Evolutionary conservation across 1,140 invertebrate species (phyloP).

Genomic region (Diabrotica undecimpunctata): DNA sequence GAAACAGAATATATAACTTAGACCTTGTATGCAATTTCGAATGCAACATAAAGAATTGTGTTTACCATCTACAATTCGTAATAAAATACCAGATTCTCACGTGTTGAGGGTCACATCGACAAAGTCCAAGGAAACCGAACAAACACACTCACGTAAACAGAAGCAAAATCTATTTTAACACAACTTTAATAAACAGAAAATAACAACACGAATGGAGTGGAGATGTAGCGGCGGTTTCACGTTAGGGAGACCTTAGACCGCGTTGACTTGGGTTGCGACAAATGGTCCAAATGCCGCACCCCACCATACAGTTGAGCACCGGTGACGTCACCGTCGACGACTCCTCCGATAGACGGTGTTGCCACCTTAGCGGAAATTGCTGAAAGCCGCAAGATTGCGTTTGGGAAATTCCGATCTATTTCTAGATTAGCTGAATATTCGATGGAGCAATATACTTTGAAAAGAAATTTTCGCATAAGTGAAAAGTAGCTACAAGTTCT

Average conservation of each 20-base stretch:
- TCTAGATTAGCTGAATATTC: neutral
- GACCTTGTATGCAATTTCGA: too few species aligned
- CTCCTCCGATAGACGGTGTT: neutral
- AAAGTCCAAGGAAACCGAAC: too few species aligned
- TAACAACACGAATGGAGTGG: neutral
- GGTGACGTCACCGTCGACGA: slow-evolving; percentile 44
- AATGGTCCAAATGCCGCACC: slow-evolving; percentile 32
- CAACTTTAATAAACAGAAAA: too few species aligned
- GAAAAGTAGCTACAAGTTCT: too few species aligned
- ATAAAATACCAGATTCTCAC: too few species aligned
- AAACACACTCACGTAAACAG: too few species aligned
- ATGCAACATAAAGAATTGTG: too few species aligned
- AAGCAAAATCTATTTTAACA: too few species aligned
- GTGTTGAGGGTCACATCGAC: too few species aligned
- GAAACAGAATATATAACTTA: too few species aligned
- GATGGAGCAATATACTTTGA: neutral
- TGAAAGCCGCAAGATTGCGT: neutral
- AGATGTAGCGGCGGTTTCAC: neutral
- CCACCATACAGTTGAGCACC: slow-evolving; percentile 43
- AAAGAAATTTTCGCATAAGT: neutral
- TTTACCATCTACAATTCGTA: too few species aligned
- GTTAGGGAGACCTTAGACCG: slow-evolving; percentile 10
- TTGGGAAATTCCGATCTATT: neutral
- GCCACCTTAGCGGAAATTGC: neutral
- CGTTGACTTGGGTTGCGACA: slow-evolving; percentile 7